Evolutionary conservation across 2,797 vertebrate genomes (phyloP), one percentile per base, ranked within the genome.

Genomic region (Anguilla marmorata): DNA sequence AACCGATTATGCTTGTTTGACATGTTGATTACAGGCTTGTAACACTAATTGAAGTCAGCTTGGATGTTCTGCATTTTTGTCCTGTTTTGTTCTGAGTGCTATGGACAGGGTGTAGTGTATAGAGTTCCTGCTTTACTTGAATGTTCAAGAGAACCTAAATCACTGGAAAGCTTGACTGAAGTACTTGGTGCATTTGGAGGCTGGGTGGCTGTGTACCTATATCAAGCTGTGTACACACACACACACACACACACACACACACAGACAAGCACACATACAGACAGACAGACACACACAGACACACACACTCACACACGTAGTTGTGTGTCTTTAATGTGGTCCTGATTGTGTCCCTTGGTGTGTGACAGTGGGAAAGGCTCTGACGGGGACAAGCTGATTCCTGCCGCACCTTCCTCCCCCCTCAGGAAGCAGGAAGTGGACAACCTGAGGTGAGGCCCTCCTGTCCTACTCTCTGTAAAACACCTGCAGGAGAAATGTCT

Each of bases 361-460:
- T 82, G 27, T 50, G 45, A 50, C 93, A 98, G 97, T 96, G 97
- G 95, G 91, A 99, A 99, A 95, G 97, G 95, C 92, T 98, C 97
- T 5, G 98, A 99, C 87, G 97, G 96, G 84, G 99, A 99, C 92
- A 99, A 98, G 94, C 98, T 98, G 91, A 95, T 98, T 91, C 97
- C 98, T 89, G 98, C 98, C 86, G 97, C 98, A 52, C 99, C 99
- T 4, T 99, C 99, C 52, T 99, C 99, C 0, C 98, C 98, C 60
- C 93, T 99, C 90, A 97, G 97, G 92, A 99, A 98, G 91, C 98
- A 98, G 91, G 99, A 99, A 92, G 94, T 99, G 69, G 98, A 99
- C 95, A 99, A 99, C 91, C 96, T 99, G 92, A 98, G 98, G 99
- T 98, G 94, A 95, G 89, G 83, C 37, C 11, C 21, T 5, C 8